Base-by-base conservation (phyloP, 1,140 invertebrate species). In the Danaus melanippus region DNA sequence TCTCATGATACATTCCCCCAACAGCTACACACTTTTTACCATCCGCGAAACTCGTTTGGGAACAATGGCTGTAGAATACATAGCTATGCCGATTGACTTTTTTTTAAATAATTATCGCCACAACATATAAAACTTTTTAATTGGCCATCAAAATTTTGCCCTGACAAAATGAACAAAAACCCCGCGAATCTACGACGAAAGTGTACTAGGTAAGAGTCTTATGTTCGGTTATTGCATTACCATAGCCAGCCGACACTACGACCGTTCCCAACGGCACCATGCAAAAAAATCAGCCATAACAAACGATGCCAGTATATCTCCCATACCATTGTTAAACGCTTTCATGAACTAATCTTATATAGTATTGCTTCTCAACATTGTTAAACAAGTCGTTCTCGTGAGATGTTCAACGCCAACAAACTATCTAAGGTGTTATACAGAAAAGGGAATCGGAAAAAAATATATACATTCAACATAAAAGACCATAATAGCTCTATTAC, bases 301-400 rank as follows among this genome's bases (percentile, higher is more conserved):
- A 54, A 58, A 71, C 66, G 74, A 67, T 77, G 78, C 72, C 73
- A 60, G 58, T 68, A 68, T 46, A 42, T 46, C 70, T 76, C 74
- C 64, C 78, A 76, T 71, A 65, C 63, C 65, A 84, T 84, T 84
- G 81, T 84, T 80, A 60, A 67, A 58, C 58, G 73, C 81, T 82
- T 84, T 84, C 81, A 70, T 75, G 66, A 66, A 66, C 63, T 59
- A 63, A 73, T 69, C 62, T 66, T 69, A 74, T 72, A 69, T 59
- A 61, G 54, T 56, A 59, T 56, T 52, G 50, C 66, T 84, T 80
- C 79, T 70, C 81, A 82, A 84, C 76, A 82, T 82, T 84, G 80
- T 81, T 69, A 58, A 40, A 62, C 50, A 59, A 46, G 58, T 46
- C 45, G 73, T 66, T 72, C 69, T 71, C 74, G 68, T 76, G 71